A percentile compares a stretch with the other conserved stretches of the same genome.
These are phyloP conservation scores for Aporophyla lueneburgensis DNA, from an alignment of 2,888 invertebrate species.

Conservation along the genomic window DNA sequence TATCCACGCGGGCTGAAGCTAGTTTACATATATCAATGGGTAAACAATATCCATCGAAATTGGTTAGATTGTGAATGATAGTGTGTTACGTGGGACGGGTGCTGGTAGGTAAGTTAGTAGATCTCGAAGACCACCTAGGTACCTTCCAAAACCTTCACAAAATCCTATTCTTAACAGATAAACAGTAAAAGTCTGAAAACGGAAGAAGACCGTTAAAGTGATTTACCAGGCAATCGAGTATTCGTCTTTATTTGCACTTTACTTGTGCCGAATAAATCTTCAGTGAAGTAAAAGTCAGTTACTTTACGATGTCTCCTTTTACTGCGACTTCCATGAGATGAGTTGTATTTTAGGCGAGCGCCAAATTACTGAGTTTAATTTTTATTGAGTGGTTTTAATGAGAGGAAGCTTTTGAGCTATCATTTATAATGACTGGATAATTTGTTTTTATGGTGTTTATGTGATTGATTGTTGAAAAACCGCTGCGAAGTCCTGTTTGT, in stretches of 20 bases:
- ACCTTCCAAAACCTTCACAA: neutral
- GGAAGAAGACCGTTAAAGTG: conserved; percentile 39
- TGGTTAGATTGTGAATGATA: too few species aligned
- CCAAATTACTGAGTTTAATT: conserved; percentile 32
- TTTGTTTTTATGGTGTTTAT: neutral
- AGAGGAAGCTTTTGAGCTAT: neutral
- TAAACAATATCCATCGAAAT: too few species aligned
- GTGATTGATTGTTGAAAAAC: neutral
- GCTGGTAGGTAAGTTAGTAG: too few species aligned
- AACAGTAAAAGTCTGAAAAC: conserved; percentile 48
- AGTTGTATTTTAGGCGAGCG: conserved; percentile 21
- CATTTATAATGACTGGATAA: neutral
- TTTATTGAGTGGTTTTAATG: neutral
- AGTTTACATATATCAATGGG: too few species aligned
- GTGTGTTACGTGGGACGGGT: too few species aligned
- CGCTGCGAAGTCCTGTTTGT: neutral
- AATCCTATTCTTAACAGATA: conserved; percentile 15
- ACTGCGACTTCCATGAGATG: conserved; percentile 6
- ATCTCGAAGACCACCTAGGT: too few species aligned
- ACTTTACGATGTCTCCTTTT: conserved; percentile 48
- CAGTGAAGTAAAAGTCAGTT: conserved; percentile 39
- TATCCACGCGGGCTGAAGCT: too few species aligned
- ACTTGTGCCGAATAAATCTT: conserved; percentile 49
- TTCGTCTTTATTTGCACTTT: conserved; percentile 34
- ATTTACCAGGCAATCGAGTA: conserved; percentile 53